A percentile compares a stretch with the other conserved stretches of the same genome.
These are phyloP conservation scores for Stenoptilia bipunctidactyla DNA, from an alignment of 2,888 invertebrate genomes.

Conservation along the genomic window DNA sequence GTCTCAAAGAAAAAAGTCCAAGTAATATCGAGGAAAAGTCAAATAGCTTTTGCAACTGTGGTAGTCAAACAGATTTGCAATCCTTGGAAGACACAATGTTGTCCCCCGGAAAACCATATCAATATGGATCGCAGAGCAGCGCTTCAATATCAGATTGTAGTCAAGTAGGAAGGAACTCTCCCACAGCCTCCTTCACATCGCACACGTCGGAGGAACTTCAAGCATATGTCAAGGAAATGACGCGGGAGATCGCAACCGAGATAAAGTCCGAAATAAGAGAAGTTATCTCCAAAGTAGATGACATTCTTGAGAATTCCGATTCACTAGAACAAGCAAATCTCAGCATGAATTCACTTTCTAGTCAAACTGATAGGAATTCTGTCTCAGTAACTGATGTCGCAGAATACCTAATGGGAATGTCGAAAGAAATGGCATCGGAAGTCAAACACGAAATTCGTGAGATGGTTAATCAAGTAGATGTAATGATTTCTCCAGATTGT, in stretches of 20 bases:
- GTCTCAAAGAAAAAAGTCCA: slow-evolving; percentile 66
- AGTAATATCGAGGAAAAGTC: slow-evolving; percentile 41
- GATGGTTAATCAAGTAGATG: slow-evolving; percentile 80
- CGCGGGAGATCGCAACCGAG: slow-evolving; percentile 83
- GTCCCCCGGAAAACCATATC: slow-evolving; percentile 56
- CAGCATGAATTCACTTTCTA: slow-evolving; percentile 66
- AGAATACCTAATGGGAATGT: slow-evolving; percentile 82
- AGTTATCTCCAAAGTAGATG: slow-evolving; percentile 84
- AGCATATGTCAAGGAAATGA: slow-evolving; percentile 83
- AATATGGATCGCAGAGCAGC: slow-evolving; percentile 54
- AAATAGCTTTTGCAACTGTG: slow-evolving; percentile 75
- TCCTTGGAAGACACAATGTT: slow-evolving; percentile 73
- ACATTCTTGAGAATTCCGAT: slow-evolving; percentile 80
- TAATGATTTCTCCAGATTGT: slow-evolving; percentile 70
- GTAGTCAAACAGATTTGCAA: slow-evolving; percentile 80
- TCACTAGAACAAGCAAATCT: slow-evolving; percentile 64
- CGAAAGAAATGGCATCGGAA: slow-evolving; percentile 83
- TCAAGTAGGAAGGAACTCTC: slow-evolving; percentile 67
- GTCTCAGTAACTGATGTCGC: slow-evolving; percentile 82
- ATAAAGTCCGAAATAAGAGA: slow-evolving; percentile 86
- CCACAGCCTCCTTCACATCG: slow-evolving; percentile 63
- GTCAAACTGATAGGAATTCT: slow-evolving; percentile 74
- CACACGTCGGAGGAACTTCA: slow-evolving; percentile 76
- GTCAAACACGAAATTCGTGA: slow-evolving; percentile 83
- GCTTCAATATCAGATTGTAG: slow-evolving; percentile 69